These are phyloP conservation scores for Philypnodon macrostomus DNA, from an alignment of 2,797 vertebrate species.

Conservation along the genomic window DNA sequence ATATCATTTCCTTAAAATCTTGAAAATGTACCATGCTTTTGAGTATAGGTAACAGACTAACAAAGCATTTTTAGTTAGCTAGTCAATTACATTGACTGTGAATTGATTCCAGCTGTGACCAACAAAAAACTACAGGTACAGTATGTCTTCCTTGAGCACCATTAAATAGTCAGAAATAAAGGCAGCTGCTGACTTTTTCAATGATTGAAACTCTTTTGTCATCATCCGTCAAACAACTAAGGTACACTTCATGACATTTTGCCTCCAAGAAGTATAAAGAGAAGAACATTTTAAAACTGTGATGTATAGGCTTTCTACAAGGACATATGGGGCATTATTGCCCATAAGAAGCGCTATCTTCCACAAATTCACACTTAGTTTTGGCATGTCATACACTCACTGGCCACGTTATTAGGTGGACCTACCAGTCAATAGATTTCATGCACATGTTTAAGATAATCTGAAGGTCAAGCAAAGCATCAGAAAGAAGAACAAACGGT, in stretches of 20 bases:
- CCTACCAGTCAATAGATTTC: no score
- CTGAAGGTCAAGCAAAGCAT: no score
- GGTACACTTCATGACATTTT: conserved; percentile 50
- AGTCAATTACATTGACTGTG: conserved; percentile 17
- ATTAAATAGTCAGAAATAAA: conserved; percentile 30
- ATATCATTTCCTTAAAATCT: no score
- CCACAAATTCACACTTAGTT: no score
- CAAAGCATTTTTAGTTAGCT: no score
- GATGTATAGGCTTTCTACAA: conserved; percentile 61
- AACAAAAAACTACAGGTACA: conserved; percentile 2
- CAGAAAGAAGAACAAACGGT: no score
- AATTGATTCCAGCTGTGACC: conserved; percentile 55
- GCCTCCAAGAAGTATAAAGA: conserved; percentile 43
- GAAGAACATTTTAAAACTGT: conserved; percentile 20
- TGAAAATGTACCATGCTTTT: no score
- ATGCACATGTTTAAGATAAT: no score
- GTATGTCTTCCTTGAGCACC: conserved; percentile 25
- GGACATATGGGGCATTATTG: conserved; percentile 58
- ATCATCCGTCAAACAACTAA: conserved; percentile 42
- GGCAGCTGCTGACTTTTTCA: conserved; percentile 21
- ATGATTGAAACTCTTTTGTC: conserved; percentile 45
- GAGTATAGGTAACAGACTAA: no score
- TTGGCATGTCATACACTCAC: no score
- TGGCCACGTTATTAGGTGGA: no score
- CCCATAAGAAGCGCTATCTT: conserved; percentile 49